A percentile compares a stretch with the other conserved stretches of the same genome.
phyloP scores from a whole-genome alignment of 2,797 vertebrate genomes.

The Pelochelys cantorii region DNA sequence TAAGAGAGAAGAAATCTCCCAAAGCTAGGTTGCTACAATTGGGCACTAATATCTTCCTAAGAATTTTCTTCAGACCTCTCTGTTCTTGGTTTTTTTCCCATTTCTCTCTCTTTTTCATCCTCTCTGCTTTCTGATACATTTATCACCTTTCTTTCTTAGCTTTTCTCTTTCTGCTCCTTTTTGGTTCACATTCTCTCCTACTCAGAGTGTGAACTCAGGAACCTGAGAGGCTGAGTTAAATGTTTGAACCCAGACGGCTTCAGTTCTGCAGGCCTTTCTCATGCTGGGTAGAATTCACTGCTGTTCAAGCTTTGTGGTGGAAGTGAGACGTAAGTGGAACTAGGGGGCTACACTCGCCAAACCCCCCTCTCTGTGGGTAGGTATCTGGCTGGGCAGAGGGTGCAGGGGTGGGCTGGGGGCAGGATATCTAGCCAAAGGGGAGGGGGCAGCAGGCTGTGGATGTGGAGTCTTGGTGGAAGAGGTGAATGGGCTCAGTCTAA shows the following conservation, averaged over 20 bases:
- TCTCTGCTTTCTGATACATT: constrained; percentile 35
- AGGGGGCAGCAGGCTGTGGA: too few species aligned
- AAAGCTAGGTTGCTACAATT: constrained; percentile 50
- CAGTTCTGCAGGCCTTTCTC: neutral
- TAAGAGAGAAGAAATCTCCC: constrained; percentile 37
- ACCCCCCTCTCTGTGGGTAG: too few species aligned
- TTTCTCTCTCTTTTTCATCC: constrained; percentile 29
- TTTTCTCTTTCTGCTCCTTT: neutral
- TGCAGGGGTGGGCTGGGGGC: too few species aligned
- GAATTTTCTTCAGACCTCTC: constrained; percentile 61
- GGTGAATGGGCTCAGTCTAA: neutral
- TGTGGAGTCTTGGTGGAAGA: too few species aligned
- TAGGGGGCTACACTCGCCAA: too few species aligned
- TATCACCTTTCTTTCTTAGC: constrained; percentile 27
- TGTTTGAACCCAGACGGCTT: neutral
- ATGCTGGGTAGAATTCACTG: neutral
- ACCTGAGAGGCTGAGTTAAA: neutral
- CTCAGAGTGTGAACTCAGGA: neutral
- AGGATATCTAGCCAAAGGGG: too few species aligned
- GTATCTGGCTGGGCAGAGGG: too few species aligned
- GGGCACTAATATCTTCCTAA: constrained; percentile 59
- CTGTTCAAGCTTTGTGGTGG: neutral
- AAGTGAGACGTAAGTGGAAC: too few species aligned
- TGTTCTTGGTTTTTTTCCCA: constrained; percentile 29
- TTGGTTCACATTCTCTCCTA: neutral